Percentiles rank a stretch among this genome's conserved stretches.
Evolutionary conservation across 2,797 vertebrate genomes (phyloP).

Genomic region (Lateolabrax maculatus): DNA sequence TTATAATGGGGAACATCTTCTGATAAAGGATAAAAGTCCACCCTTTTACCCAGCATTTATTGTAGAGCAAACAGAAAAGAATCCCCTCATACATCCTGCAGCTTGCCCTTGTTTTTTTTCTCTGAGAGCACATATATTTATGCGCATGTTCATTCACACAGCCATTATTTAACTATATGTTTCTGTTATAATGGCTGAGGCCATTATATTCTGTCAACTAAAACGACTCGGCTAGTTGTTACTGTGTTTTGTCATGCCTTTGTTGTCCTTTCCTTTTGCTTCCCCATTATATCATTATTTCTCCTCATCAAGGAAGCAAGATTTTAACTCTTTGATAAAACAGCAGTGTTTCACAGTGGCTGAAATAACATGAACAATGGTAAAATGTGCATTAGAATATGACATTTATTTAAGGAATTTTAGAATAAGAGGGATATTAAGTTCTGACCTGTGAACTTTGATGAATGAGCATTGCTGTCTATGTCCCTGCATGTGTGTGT

Average conservation of each 20-base stretch:
- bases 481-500: not conserved
- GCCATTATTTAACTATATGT: conserved; percentile 73
- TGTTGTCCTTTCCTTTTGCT: conserved; percentile 68
- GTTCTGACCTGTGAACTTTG: conserved; percentile 20
- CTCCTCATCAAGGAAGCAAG: conserved; percentile 65
- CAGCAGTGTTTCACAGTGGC: conserved; percentile 12
- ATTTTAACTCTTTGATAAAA: conserved; percentile 38
- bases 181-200: conserved; percentile 72
- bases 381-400: conserved; percentile 1
- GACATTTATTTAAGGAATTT: conserved; percentile 3
- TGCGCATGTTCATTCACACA: conserved; percentile 36
- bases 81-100: conserved; percentile 38
- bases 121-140: conserved; percentile 41
- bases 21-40: conserved; percentile 40
- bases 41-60: conserved; percentile 35
- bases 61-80: conserved; percentile 35
- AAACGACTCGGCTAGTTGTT: conserved; percentile 61
- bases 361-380: conserved; percentile 20
- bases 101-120: conserved; percentile 42
- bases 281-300: conserved; percentile 71
- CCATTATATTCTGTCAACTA: conserved; percentile 72
- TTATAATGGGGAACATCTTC: conserved; percentile 46
- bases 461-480: not conserved
- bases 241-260: conserved; percentile 64
- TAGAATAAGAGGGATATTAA: conserved; percentile 16